phyloP scores from a whole-genome alignment of 37 sponge, comb jelly and placozoan species.

The Chondrilla cf. caribensis region DNA sequence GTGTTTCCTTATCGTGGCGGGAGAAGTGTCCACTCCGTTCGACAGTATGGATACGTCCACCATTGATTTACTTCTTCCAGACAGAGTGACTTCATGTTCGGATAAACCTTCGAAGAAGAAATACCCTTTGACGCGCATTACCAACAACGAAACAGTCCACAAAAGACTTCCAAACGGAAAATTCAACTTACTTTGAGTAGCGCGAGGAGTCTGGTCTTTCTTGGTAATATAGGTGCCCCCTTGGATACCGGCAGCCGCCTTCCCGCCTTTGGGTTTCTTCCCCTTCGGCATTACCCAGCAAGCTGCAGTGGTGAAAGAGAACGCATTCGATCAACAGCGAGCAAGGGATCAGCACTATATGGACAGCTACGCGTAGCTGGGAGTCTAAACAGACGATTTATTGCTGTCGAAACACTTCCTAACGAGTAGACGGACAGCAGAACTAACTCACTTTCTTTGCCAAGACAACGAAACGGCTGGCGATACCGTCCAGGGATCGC shows the following conservation, averaged over 20 bases:
- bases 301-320: background rate
- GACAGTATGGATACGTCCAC: background rate
- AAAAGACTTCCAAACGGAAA: too few species aligned
- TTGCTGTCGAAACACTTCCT: too few species aligned
- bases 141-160: too few species aligned
- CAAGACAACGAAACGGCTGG: too few species aligned
- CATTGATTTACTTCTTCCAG: background rate
- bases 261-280: background rate
- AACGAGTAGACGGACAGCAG: too few species aligned
- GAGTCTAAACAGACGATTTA: too few species aligned
- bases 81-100: background rate
- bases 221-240: constrained; percentile 29
- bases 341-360: too few species aligned
- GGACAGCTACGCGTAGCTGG: too few species aligned
- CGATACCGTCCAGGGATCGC: too few species aligned
- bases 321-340: background rate
- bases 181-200: background rate
- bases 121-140: background rate
- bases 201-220: constrained; percentile 1
- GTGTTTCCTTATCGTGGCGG: background rate
- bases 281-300: constrained; percentile 18
- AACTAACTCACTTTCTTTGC: too few species aligned
- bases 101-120: background rate
- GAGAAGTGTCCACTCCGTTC: background rate
- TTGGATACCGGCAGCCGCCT: background rate